These are phyloP conservation scores for Prionchulus punctatus DNA, from an alignment of 2,888 invertebrate species.

Conservation along the genomic window DNA sequence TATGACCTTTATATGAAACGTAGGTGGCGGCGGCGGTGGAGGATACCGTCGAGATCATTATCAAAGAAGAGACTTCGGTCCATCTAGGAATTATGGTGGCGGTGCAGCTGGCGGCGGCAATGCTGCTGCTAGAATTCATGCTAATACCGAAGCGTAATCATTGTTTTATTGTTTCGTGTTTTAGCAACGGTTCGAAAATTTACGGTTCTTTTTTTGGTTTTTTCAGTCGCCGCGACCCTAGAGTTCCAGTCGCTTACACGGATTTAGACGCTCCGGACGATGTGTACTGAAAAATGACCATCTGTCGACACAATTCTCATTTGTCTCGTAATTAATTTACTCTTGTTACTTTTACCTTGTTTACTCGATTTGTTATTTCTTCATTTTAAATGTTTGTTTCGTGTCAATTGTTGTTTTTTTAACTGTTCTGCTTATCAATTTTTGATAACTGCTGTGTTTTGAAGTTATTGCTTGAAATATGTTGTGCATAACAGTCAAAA, in stretches of 20 bases:
- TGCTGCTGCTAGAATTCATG: not conserved
- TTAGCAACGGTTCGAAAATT: not conserved
- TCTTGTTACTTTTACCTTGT: too few relatives aligned
- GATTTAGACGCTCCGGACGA: conserved; percentile 62
- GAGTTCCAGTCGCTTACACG: conserved; percentile 68
- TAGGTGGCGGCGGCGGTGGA: conserved; percentile 25
- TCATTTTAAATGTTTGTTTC: too few relatives aligned
- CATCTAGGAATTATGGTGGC: not conserved
- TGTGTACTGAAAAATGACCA: conserved; percentile 2
- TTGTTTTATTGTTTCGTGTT: not conserved
- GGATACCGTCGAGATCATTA: conserved; percentile 5
- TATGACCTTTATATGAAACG: too few relatives aligned
- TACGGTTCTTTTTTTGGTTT: not conserved
- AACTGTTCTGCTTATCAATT: too few relatives aligned
- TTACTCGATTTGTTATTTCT: too few relatives aligned
- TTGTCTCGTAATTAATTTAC: too few relatives aligned
- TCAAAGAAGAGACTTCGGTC: not conserved
- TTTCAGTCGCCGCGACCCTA: conserved; percentile 35
- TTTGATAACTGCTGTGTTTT: too few relatives aligned
- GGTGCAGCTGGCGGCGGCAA: conserved; percentile 1
- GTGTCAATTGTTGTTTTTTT: too few relatives aligned
- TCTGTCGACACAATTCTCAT: too few relatives aligned
- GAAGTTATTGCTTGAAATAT: too few relatives aligned
- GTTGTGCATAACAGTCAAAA: too few relatives aligned
- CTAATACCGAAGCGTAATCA: not conserved